Evolutionary conservation across 2,113 vertebrate genomes (phyloP), one percentile per base, ranked within the genome.

Genomic region (Archilochus colubris): DNA sequence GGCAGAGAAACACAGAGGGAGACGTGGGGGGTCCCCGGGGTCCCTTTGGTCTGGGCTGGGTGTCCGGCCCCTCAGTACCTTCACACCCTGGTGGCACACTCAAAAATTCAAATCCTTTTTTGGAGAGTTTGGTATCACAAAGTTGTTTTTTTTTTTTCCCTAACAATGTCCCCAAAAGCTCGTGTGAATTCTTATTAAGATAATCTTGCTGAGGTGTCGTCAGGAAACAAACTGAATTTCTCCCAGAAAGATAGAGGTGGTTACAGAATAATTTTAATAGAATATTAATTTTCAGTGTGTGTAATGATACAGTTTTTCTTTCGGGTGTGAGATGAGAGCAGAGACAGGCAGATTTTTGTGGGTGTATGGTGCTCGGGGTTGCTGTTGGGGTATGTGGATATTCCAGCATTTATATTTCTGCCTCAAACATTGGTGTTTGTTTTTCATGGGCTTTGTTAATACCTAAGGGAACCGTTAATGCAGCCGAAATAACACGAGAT

Each of bases 391-490:
- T 17, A 38, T 0, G 54, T 11, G 48, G 75, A 24, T 81, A 20
- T 74, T 62, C 77, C 77, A 30, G 81, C 83, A 23, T 70, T 87
- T 70, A 15, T 82, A 54, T 93, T 88, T 93, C 91, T 95, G 94
- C 73, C 89, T 91, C 89, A 81, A 80, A 92, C 95, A 91, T 95
- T 95, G 93, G 93, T 96, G 86, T 96, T 96, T 95, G 95, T 95
- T 96, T 96, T 96, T 83, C 95, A 68, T 12, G 82, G 94, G 94
- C 96, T 95, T 94, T 93, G 94, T 90, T 88, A 94, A 95, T 96
- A 94, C 94, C 95, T 96, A n/a, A 83, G 95, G 95, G 96, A 97
- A 64, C 95, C 92, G 63, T 95, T 95, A 95, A 88, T 84, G 89
- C 89, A 55, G 89, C 82, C 82, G 89, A 95, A 96, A 91, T 94